These are phyloP conservation scores for Grallaria varia DNA, from an alignment of 2,113 vertebrate genomes.

Conservation along the genomic window DNA sequence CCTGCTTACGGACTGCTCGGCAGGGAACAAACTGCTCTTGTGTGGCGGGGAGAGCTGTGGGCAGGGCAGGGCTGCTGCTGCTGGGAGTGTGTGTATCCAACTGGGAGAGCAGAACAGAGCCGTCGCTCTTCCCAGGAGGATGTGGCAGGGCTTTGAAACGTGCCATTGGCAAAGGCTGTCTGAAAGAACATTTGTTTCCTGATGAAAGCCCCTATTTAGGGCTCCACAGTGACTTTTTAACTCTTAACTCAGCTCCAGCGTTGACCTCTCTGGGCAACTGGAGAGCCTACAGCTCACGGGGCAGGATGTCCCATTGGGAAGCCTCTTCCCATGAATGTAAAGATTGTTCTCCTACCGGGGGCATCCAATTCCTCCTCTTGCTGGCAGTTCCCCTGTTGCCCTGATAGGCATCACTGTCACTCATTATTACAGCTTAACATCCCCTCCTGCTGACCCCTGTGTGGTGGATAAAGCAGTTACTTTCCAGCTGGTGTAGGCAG, in stretches of 20 bases:
- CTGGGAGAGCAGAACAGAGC: neutral
- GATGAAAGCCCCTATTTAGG: conserved; percentile 36
- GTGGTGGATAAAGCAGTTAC: neutral
- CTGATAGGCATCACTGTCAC: neutral
- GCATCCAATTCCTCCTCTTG: neutral
- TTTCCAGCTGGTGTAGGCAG: neutral
- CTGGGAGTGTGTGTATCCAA: neutral
- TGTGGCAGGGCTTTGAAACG: conserved; percentile 4
- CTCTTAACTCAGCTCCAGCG: neutral
- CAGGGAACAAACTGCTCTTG: neutral
- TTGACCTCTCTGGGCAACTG: neutral
- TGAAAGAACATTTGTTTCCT: conserved; percentile 46
- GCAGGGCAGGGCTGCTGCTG: neutral
- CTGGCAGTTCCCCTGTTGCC: neutral
- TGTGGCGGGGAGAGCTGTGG: neutral
- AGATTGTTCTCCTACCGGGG: neutral
- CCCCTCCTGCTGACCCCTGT: neutral
- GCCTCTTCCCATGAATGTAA: conserved; percentile 12
- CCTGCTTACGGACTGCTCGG: neutral
- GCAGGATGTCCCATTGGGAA: neutral
- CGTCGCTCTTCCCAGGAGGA: neutral
- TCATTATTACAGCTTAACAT: neutral
- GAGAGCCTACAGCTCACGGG: neutral
- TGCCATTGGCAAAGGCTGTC: neutral
- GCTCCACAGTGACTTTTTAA: neutral